These are phyloP conservation scores for Indicator maculatus DNA, from an alignment of 2,113 vertebrate species.

Conservation along the genomic window DNA sequence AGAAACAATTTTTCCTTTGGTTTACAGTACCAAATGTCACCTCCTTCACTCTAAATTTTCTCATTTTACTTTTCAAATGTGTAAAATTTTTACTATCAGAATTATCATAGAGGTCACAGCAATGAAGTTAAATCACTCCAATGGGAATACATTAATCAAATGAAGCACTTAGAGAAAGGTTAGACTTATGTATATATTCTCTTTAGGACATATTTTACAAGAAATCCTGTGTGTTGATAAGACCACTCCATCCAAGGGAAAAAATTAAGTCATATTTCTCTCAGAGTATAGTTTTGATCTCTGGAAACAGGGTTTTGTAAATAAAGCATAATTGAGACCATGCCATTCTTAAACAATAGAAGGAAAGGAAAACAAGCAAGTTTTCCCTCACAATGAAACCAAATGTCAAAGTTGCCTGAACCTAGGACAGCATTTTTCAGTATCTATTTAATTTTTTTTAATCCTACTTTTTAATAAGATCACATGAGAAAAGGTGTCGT, in stretches of 20 bases:
- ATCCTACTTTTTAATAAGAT: neutral
- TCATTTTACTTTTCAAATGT: neutral
- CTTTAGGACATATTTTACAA: neutral
- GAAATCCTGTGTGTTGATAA: neutral
- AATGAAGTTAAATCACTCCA: neutral
- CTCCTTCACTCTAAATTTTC: neutral
- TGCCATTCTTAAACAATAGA: neutral
- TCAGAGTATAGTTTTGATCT: neutral
- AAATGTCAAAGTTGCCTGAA: neutral
- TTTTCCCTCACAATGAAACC: neutral
- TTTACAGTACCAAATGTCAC: neutral
- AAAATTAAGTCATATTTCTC: conserved; percentile 43
- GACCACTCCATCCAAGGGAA: neutral
- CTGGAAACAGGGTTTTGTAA: conserved; percentile 15
- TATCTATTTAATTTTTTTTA: neutral
- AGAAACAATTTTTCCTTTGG: neutral
- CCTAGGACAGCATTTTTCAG: neutral
- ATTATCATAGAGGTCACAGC: neutral
- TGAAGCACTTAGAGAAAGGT: neutral
- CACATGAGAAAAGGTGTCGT: neutral
- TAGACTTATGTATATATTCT: neutral
- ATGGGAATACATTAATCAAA: neutral
- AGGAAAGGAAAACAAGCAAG: neutral
- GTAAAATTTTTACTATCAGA: neutral
- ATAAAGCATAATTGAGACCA: conserved; percentile 13